Conservation (phyloP, 2,113 vertebrate genomes). For the Nesogale talazaci region DNA sequence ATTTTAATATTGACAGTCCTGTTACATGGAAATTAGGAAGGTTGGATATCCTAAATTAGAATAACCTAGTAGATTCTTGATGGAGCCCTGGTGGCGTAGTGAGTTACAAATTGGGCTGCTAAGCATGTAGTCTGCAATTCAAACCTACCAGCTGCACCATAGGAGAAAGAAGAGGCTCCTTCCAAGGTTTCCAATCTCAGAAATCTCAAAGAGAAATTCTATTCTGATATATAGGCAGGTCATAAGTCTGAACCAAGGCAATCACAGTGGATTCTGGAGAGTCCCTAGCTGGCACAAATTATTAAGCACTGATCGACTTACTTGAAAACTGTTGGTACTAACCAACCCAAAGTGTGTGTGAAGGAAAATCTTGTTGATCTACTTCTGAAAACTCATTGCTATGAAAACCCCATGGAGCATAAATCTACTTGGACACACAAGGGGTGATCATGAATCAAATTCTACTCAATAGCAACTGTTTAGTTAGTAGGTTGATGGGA, state of each 20-base stretch:
- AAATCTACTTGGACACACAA: neutral
- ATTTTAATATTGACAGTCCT: neutral
- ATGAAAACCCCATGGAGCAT: no score
- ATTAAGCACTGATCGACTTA: neutral
- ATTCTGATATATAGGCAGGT: no score
- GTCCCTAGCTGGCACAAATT: neutral
- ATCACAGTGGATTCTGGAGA: neutral
- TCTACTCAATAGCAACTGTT: neutral
- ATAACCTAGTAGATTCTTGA: neutral
- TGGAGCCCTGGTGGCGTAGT: no score
- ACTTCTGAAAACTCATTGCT: neutral
- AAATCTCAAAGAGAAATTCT: no score
- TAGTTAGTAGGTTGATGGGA: neutral
- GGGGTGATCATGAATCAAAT: neutral
- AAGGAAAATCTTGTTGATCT: neutral
- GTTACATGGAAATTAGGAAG: neutral
- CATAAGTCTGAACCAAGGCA: no score
- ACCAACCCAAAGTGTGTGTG: neutral
- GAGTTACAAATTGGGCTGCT: no score
- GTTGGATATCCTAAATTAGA: neutral
- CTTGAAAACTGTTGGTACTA: neutral
- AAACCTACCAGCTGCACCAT: no score
- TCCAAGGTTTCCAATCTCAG: no score
- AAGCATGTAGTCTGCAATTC: no score
- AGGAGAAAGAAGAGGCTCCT: no score